Conservation (phyloP, 2,113 vertebrate genomes). For the Aptenodytes patagonicus region DNA sequence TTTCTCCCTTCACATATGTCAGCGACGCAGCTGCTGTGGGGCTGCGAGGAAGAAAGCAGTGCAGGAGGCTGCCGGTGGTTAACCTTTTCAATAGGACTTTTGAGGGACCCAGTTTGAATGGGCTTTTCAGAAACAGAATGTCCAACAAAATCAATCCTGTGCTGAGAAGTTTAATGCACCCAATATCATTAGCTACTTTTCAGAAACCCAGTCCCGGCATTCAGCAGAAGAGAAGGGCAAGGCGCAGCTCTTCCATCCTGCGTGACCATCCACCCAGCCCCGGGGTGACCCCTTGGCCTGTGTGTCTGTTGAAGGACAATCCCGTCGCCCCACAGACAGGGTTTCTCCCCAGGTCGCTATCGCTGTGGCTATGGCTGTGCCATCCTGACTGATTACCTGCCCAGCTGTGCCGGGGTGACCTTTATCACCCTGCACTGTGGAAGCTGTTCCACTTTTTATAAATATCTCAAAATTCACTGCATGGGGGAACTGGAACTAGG, state of each 20-base stretch:
- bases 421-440: not conserved
- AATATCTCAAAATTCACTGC: slow-evolving; percentile 10
- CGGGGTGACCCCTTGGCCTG: fast-evolving
- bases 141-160: not conserved
- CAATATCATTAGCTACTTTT: not conserved
- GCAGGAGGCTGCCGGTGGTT: not conserved
- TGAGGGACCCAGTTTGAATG: not conserved
- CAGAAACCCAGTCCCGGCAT: not conserved
- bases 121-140: not conserved
- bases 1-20: not conserved
- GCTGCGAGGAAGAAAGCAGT: not conserved
- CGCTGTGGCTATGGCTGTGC: not conserved
- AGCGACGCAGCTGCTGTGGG: not conserved
- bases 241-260: not conserved
- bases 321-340: fast-evolving
- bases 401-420: not conserved
- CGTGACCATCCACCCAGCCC: not conserved
- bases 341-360: fast-evolving
- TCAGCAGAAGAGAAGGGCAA: not conserved
- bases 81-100: not conserved
- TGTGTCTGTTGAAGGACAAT: not conserved
- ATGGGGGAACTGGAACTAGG: not conserved
- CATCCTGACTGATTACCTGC: not conserved
- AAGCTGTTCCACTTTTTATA: slow-evolving; percentile 7
- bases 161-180: not conserved